Evolutionary conservation across 2,888 invertebrate genomes (phyloP), one percentile per base, ranked within the genome.

Genomic region (Apocheima hispidaria): DNA sequence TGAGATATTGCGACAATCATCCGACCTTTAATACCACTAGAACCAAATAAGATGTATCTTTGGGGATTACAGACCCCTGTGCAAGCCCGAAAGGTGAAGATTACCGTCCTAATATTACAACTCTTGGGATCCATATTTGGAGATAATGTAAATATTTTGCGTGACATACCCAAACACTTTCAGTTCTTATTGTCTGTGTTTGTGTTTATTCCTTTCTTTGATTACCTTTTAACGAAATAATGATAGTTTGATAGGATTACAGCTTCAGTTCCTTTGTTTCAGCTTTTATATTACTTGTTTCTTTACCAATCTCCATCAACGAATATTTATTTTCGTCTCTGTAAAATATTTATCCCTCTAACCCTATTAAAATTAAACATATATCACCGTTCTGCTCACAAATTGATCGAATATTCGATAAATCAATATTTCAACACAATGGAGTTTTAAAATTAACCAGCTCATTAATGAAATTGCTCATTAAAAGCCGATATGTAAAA

Each of bases 381-480:
- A 50, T 30, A 28, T 50, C 49, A 40, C 20, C 23, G 7, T 20
- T 23, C n/a, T 4, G 14, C 43, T 12, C 38, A 14, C 12, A 52
- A 59, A 48, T 52, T 59, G 38, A 40, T 33, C 52, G 59, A 52
- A 59, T 59, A 49, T 53, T 40, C 33, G 38, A 53, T 33, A 36
- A 26, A 14, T 23, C 57, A 23, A 30, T 43, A 54, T 60, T 53
- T 40, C 23, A 33, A 18, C 40, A 60, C 18, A 49, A 43, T 36
- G 28, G 36, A n/a, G 1, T 23, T 12, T 49, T 36, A 36, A 49
- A 54, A 54, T 60, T 26, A 51, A 36, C 43, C 28, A 16, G 41
- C 35, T 43, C 40, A 38, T 48, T 53, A 54, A 28, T 50, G 21
- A 53, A 50, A 46, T 46, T 14, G 20, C 28, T 48, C 40, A 40